Evolutionary conservation across 2,113 vertebrate genomes (phyloP).

Genomic region (Anhinga anhinga): DNA sequence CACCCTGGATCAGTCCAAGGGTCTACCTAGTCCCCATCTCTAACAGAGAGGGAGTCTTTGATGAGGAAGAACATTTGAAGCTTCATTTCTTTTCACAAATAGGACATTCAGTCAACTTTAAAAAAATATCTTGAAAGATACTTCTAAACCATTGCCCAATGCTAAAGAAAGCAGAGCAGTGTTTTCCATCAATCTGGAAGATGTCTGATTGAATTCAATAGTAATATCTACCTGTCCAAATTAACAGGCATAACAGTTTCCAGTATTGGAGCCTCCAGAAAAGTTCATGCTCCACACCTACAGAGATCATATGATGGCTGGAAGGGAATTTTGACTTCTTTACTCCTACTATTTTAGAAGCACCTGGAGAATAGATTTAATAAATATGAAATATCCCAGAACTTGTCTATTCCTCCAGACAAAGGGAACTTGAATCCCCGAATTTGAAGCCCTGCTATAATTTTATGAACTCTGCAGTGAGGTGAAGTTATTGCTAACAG

Average conservation of each 20-base stretch:
- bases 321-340: neutral
- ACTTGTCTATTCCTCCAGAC: neutral
- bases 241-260: neutral
- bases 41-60: neutral
- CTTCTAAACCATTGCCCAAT: neutral
- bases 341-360: neutral
- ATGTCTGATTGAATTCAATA: neutral
- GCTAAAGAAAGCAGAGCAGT: neutral
- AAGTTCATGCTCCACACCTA: slow-evolving; percentile 5
- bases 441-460: neutral
- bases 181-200: slow-evolving; percentile 21
- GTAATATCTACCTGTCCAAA: slow-evolving; percentile 1
- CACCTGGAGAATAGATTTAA: neutral
- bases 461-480: neutral
- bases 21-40: neutral
- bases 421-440: neutral
- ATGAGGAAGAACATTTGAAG: neutral
- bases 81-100: neutral
- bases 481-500: neutral
- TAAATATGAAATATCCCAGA: neutral
- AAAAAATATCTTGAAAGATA: neutral
- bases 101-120: neutral
- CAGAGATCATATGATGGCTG: neutral
- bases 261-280: slow-evolving; percentile 4
- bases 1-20: neutral